Evolutionary conservation across 2,797 vertebrate genomes (phyloP).

Genomic region (Taenioides sp.): DNA sequence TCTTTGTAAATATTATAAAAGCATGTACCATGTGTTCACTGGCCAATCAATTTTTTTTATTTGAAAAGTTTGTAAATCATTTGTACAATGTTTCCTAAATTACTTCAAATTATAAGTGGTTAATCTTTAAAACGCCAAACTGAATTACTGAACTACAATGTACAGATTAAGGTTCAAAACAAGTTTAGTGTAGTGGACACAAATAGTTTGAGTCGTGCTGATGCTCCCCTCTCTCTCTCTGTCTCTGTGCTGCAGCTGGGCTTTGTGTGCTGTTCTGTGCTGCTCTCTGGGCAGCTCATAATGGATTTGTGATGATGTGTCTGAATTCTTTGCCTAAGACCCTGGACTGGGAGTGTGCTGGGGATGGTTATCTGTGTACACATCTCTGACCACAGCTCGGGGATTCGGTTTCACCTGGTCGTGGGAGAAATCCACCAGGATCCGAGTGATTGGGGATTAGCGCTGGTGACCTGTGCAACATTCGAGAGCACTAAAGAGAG

Average conservation of each 20-base stretch:
- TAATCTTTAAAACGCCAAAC: no score
- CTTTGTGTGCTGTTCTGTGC: conserved; percentile 56
- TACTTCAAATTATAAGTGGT: no score
- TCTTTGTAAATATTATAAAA: no score
- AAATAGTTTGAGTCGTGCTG: conserved; percentile 47
- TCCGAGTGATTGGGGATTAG: conserved; percentile 90
- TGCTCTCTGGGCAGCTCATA: conserved; percentile 70
- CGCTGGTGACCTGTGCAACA: conserved; percentile 88
- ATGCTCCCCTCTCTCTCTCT: conserved; percentile 39
- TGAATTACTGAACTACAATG: no score
- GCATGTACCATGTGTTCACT: no score
- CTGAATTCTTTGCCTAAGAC: conserved; percentile 88
- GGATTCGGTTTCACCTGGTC: conserved; percentile 90
- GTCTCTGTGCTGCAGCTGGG: conserved; percentile 62
- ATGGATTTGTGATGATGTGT: conserved; percentile 94
- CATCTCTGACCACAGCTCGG: conserved; percentile 88
- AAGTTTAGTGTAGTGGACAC: not conserved
- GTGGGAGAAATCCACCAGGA: conserved; percentile 84
- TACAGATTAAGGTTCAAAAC: not conserved
- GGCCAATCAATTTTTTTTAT: no score
- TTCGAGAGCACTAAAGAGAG: conserved; percentile 93
- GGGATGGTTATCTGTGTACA: conserved; percentile 89
- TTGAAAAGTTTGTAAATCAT: no score
- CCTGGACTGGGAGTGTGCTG: conserved; percentile 84
- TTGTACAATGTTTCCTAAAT: no score